Evolutionary conservation across 2,113 vertebrate species (phyloP), one percentile per base, ranked within the genome.

Genomic region (Proteles cristata): DNA sequence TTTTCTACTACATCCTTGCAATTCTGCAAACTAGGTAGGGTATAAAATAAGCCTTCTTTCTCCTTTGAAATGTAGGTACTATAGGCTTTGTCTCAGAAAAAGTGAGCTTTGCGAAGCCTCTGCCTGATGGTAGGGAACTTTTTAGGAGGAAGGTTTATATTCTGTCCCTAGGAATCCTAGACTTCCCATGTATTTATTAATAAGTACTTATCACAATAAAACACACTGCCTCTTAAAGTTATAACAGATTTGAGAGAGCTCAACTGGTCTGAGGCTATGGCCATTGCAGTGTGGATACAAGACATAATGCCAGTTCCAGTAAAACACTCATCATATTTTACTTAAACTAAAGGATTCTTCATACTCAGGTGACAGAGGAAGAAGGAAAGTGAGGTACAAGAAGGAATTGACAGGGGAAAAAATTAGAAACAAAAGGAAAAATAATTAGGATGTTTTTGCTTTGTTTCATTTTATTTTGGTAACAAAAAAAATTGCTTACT

Each of bases 1-100:
- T 95, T 92, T 94, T 85, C 55, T 93, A 77, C 25, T 93, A 71
- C 90, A 63, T 95, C 92, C 63, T 39, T 96, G 5, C 35, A 89
- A 81, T 95, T 95, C 73, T 73, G 25, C 58, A 61, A 68, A 84
- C 35, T 68, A 94, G 63, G n/a, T 82, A 65, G 45, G 7, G 4
- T 69, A 61, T 68, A 69, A 95, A 94, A 79, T 7, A 55, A 93
- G 68, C 2, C 11, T 85, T 69, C 79, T 92, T 96, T 63, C 66
- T 95, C 4, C 7, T 35, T 16, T 76, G 58, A 83, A 88, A 79
- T 88, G 11, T 96, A 73, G 66, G 0, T 88, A 71, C 16, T 58
- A 5, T 58, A 93, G 21, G 93, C 65, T 33, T 84, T 33, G 33
- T 94, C 39, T 77, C 10, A 68, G 35, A 96, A 82, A 71, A 88